Percentiles rank a stretch among this genome's conserved stretches.
Evolutionary conservation across 2,888 invertebrate species (phyloP).

Genomic region (Atethmia centrago): DNA sequence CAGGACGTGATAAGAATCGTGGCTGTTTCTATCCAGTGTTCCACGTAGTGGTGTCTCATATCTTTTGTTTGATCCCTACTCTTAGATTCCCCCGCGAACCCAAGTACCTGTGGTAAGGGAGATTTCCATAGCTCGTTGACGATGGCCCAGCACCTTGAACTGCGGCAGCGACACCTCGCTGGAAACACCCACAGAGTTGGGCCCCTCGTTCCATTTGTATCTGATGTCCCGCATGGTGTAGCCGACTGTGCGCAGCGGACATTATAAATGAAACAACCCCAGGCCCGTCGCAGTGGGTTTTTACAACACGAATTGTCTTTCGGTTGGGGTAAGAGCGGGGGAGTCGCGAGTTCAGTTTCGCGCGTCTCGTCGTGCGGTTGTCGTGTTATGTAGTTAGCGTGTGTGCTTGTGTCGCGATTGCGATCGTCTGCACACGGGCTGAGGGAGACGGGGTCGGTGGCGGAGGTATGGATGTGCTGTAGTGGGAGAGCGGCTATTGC

Average conservation of each 20-base stretch:
- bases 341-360: conserved; percentile 83
- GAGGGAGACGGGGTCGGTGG: conserved; percentile 89
- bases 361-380: conserved; percentile 86
- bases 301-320: conserved; percentile 87
- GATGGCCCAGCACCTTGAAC: conserved; percentile 99
- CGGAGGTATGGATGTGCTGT: conserved; percentile 84
- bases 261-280: conserved; percentile 89
- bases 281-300: conserved; percentile 90
- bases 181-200: conserved; percentile 98
- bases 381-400: conserved; percentile 85
- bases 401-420: conserved; percentile 88
- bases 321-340: conserved; percentile 86
- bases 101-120: conserved; percentile 98
- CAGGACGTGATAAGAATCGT: conserved; percentile 89
- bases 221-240: conserved; percentile 99
- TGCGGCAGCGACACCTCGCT: conserved; percentile 99
- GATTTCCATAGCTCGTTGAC: conserved; percentile 98
- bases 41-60: conserved; percentile 80
- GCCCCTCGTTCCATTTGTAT: conserved; percentile 99
- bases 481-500: conserved; percentile 83
- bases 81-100: conserved; percentile 78
- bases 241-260: conserved; percentile 95
- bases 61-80: conserved; percentile 65
- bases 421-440: conserved; percentile 87
- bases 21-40: conserved; percentile 88